These are phyloP conservation scores for Coracopsis vasa DNA, from an alignment of 2,113 vertebrate genomes.

Conservation along the genomic window DNA sequence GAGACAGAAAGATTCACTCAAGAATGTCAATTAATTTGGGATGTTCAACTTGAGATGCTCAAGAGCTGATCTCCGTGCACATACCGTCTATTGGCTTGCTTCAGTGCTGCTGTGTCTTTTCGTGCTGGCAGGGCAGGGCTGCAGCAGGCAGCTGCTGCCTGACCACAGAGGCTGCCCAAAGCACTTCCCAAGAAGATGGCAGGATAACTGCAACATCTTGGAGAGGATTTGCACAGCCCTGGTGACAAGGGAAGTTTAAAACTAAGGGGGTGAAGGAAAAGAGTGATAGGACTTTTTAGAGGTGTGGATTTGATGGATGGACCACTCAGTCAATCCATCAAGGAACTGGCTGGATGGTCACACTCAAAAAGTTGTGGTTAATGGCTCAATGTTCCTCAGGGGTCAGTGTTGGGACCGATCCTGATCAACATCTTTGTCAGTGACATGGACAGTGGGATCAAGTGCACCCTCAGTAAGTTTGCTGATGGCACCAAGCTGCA, in stretches of 20 bases:
- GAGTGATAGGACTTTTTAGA: neutral
- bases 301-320: neutral
- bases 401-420: neutral
- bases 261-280: neutral
- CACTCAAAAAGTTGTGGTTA: neutral
- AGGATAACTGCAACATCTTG: rapidly evolving
- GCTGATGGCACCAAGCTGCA: neutral
- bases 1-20: neutral
- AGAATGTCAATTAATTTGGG: neutral
- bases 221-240: neutral
- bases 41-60: neutral
- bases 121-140: neutral
- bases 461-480: neutral
- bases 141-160: neutral
- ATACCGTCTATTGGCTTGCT: rapidly evolving
- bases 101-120: neutral
- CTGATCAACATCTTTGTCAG: neutral
- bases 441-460: neutral
- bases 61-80: neutral
- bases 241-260: neutral
- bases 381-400: neutral
- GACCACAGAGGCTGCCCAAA: neutral
- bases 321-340: neutral
- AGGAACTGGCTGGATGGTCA: neutral
- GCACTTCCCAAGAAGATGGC: neutral